Percentiles rank a stretch among this genome's conserved stretches.
These are phyloP conservation scores for Tethea ocularis DNA, from an alignment of 2,888 invertebrate genomes.

Conservation along the genomic window DNA sequence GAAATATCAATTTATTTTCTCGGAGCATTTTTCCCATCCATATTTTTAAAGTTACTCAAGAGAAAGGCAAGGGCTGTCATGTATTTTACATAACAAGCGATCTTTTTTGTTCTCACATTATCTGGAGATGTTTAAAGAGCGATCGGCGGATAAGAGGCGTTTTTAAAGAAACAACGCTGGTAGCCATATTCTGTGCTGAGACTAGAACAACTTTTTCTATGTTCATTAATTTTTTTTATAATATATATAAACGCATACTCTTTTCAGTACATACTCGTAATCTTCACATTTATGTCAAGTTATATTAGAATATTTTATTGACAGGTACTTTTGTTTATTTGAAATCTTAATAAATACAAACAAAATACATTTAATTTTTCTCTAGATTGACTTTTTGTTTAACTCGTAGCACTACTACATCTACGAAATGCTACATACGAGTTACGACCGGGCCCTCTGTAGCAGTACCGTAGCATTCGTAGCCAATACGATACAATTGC, in stretches of 20 bases:
- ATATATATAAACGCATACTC: too few relatives aligned
- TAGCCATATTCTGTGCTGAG: slow-evolving; percentile 24
- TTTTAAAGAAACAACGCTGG: slow-evolving; percentile 27
- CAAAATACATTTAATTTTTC: too few relatives aligned
- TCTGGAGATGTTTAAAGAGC: slow-evolving; percentile 24
- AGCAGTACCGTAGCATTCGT: not conserved
- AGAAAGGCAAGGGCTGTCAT: not conserved
- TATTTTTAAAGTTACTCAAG: not conserved
- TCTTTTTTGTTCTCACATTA: slow-evolving; percentile 10
- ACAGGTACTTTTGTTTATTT: too few relatives aligned
- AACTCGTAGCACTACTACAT: not conserved
- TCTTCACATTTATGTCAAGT: too few relatives aligned
- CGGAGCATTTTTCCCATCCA: not conserved
- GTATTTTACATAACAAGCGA: not conserved
- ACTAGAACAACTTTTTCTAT: too few relatives aligned
- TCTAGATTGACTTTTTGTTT: too few relatives aligned
- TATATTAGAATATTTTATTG: too few relatives aligned
- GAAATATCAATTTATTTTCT: not conserved
- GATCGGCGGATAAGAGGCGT: slow-evolving; percentile 20
- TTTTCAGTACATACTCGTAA: too few relatives aligned
- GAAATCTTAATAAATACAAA: too few relatives aligned
- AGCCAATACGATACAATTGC: not conserved
- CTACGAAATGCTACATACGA: not conserved
- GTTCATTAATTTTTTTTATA: too few relatives aligned
- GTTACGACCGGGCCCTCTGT: not conserved